Base-by-base conservation (phyloP, 2,113 vertebrate species). In the Oreochromis aureus region DNA sequence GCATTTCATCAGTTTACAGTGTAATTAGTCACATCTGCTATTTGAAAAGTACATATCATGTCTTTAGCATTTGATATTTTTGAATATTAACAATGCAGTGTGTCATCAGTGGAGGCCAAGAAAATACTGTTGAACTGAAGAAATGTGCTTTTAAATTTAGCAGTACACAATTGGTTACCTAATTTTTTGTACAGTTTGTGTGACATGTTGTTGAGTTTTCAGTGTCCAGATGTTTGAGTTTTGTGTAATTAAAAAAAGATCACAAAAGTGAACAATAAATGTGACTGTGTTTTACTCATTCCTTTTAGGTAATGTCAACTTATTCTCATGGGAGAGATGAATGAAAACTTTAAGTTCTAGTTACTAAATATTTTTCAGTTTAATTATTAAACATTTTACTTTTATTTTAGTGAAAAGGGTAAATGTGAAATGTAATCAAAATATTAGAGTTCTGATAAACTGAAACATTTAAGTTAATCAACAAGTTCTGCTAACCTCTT, bases 201-300 rank as follows among this genome's bases (percentile, higher is more conserved):
- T 22, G 61, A 66, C 61, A 7, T 66, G 34, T 39, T 0, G 36
- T 66, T 66, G 61, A 39, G 61, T 12, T 66, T 66, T 39, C 61
- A 66, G 18, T 66, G 61, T 66, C 32, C 6, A 12, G 61, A 39
- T 39, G 10, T 39, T 12, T 66, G 32, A 66, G 6, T 66, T 66
- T 66, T 66, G 19, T 39, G 19, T n/a, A 66, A 66, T 39, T 39
- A 66, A 39, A 66, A 66, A 39, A 66, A 36, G 32, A n/a, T 39
- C 1, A 66, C 34, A 66, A 39, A 63, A 1, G 30, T 36, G 59
- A 63, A 63, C 16, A 63, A n/a, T n/a, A n/a, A 66, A 66, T n/a
- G 61, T 12, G 61, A 66, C 0, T n/a, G 61, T 2, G 61, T 66
- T 5, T 66, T 34, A 66, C 1, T n/a, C 1, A 0, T 66, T 66